Percentiles rank a stretch among this genome's conserved stretches.
Conservation (phyloP, 2,113 vertebrate genomes). For the Verasper variegatus region DNA sequence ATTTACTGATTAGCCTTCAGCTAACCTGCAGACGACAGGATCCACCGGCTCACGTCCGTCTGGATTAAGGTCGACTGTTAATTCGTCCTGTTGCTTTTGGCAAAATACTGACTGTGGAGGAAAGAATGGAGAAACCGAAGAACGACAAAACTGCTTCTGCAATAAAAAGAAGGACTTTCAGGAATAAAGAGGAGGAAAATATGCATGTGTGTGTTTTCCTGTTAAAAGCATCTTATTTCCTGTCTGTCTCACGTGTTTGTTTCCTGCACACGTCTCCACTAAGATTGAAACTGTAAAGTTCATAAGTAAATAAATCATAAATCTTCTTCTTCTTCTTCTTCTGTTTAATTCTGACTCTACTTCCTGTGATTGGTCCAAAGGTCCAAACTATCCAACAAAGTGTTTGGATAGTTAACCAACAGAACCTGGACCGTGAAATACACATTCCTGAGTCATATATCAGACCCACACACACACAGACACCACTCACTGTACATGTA, state of each 20-base stretch:
- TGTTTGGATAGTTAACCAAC: too few species aligned
- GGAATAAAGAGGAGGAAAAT: not conserved
- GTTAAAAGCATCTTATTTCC: too few species aligned
- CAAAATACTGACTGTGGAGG: constrained; percentile 13
- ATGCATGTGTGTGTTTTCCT: not conserved
- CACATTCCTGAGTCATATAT: too few species aligned
- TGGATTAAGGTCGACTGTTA: constrained; percentile 50
- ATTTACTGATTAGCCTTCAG: constrained; percentile 71
- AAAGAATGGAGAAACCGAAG: not conserved
- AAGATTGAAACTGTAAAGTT: too few species aligned
- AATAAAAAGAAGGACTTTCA: not conserved
- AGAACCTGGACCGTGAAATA: too few species aligned
- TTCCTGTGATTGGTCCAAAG: too few species aligned
- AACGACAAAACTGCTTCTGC: too few species aligned
- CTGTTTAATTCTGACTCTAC: too few species aligned
- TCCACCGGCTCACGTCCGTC: constrained; percentile 54
- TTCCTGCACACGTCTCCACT: not conserved
- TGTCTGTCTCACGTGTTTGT: not conserved
- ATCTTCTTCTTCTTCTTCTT: too few species aligned
- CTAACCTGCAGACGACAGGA: constrained; percentile 57
- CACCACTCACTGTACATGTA: not conserved
- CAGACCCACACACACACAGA: not conserved
- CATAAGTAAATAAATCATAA: too few species aligned
- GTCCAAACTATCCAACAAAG: too few species aligned
- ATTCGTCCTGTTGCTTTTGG: constrained; percentile 51